These are phyloP conservation scores for Hyaena hyaena DNA, from an alignment of 2,113 vertebrate genomes.

Conservation along the genomic window DNA sequence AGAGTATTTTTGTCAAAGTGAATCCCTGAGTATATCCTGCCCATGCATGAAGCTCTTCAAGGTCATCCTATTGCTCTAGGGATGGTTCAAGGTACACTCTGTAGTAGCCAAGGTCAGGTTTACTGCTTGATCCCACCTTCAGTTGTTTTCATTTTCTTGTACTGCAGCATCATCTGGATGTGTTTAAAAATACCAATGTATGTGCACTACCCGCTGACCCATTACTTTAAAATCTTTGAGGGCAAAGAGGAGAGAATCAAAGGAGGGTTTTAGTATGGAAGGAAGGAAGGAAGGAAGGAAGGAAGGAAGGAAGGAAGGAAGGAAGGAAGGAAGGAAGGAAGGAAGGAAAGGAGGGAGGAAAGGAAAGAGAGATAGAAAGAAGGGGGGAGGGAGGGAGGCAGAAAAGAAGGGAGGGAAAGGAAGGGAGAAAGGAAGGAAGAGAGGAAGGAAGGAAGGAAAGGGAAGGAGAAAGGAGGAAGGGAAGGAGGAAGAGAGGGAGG, in stretches of 20 bases:
- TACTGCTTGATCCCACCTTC: background rate
- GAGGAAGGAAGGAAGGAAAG: too few species aligned
- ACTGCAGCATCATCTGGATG: too few species aligned
- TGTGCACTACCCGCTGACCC: background rate
- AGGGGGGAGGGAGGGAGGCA: background rate
- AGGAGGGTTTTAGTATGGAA: background rate
- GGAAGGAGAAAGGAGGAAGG: background rate
- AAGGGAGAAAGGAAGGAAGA: too few species aligned
- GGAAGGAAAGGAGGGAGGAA: too few species aligned
- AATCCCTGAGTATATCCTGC: background rate
- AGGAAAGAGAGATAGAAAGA: too few species aligned
- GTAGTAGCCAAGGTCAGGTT: background rate
- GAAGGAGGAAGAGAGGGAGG: accelerated
- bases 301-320: background rate
- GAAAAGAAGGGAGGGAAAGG: background rate
- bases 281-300: accelerated
- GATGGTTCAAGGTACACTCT: background rate
- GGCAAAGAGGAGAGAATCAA: background rate
- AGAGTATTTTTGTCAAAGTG: background rate
- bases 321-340: background rate
- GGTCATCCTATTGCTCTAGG: too few species aligned
- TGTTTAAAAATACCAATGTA: background rate
- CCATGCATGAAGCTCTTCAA: background rate
- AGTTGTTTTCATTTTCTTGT: accelerated
- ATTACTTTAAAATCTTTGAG: background rate